A percentile compares a stretch with the other conserved stretches of the same genome.
Evolutionary conservation across 2,113 vertebrate genomes (phyloP).

Genomic region (Oncorhynchus masou): DNA sequence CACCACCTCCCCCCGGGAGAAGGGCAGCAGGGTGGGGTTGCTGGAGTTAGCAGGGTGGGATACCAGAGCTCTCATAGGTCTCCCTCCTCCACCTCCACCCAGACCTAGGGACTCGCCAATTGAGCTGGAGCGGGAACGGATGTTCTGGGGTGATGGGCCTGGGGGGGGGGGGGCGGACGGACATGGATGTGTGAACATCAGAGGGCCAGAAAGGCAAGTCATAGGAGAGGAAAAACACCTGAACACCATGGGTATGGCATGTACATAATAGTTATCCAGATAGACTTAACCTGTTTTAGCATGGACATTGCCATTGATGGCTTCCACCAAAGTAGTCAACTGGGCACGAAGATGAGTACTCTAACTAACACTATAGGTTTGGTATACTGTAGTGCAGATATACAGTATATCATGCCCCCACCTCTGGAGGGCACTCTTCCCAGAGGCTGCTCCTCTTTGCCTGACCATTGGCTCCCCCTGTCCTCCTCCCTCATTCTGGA

Average conservation of each 20-base stretch:
- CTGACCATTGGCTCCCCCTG: not conserved
- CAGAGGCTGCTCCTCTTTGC: slow-evolving; percentile 55
- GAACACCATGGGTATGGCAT: too few species aligned
- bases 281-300: too few species aligned
- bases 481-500: slow-evolving; percentile 50
- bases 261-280: too few species aligned
- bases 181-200: not conserved
- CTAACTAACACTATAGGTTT: too few species aligned
- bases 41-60: slow-evolving; percentile 60
- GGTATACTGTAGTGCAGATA: too few species aligned
- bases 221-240: too few species aligned
- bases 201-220: too few species aligned
- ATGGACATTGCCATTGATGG: too few species aligned
- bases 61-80: slow-evolving; percentile 55
- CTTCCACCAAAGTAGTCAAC: too few species aligned
- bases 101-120: slow-evolving; percentile 14
- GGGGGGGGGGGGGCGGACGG: not conserved
- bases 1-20: slow-evolving; percentile 77
- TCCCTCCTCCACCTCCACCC: slow-evolving; percentile 24
- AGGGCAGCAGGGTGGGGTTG: slow-evolving; percentile 83
- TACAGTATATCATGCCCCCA: slow-evolving; percentile 32
- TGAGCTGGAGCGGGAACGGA: slow-evolving; percentile 31
- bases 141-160: slow-evolving; percentile 71
- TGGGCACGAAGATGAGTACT: too few species aligned
- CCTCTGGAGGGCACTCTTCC: slow-evolving; percentile 70